These are phyloP conservation scores for Vulpes vulpes DNA, from an alignment of 2,113 vertebrate species.

Conservation along the genomic window DNA sequence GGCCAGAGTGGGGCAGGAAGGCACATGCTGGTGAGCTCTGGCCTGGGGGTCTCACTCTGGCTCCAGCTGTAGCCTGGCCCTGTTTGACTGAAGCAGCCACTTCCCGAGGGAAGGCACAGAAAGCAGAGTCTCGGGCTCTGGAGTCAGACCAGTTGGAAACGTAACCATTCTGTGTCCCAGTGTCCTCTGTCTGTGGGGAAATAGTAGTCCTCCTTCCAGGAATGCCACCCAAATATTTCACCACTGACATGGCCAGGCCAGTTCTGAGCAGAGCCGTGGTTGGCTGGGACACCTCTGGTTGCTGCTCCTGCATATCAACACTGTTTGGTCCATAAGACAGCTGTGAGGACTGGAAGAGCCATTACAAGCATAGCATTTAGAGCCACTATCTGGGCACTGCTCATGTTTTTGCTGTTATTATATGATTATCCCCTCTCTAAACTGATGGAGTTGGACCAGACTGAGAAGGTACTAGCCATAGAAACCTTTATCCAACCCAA, in stretches of 20 bases:
- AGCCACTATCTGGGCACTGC: too few species aligned
- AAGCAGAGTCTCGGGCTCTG: not conserved
- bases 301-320: not conserved
- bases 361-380: not conserved
- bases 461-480: not conserved
- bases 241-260: not conserved
- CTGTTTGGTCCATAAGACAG: too few species aligned
- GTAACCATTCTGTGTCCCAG: not conserved
- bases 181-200: not conserved
- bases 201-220: not conserved
- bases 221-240: not conserved
- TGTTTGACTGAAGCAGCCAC: not conserved
- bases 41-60: not conserved
- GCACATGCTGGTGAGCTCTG: fast-evolving
- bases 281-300: not conserved
- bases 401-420: not conserved
- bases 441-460: not conserved
- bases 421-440: not conserved
- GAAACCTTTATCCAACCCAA: not conserved
- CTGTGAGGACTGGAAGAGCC: not conserved
- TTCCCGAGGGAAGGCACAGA: not conserved
- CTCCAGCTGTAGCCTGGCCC: not conserved
- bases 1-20: not conserved
- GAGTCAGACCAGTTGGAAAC: not conserved
- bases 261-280: not conserved